These are phyloP conservation scores for Papilio gigon DNA, from an alignment of 2,888 invertebrate species.

Conservation along the genomic window DNA sequence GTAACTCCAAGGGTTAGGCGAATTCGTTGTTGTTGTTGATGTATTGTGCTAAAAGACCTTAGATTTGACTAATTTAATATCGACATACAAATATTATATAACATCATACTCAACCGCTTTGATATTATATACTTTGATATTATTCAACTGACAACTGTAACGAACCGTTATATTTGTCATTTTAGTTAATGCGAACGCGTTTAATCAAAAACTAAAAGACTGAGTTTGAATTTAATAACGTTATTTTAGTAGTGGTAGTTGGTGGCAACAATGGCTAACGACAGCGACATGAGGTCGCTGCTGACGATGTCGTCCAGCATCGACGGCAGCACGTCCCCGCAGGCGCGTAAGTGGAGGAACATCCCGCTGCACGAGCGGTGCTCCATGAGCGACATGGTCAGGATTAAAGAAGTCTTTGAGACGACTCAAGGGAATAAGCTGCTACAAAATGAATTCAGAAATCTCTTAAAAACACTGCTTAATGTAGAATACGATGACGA, in stretches of 20 bases:
- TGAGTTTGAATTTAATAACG: background rate
- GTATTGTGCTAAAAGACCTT: too few relatives aligned
- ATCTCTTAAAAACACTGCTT: conserved; percentile 66
- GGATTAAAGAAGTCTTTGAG: conserved; percentile 75
- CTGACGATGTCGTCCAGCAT: conserved; percentile 65
- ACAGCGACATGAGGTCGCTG: conserved; percentile 64
- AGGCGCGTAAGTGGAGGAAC: conserved; percentile 60
- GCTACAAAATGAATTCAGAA: conserved; percentile 68
- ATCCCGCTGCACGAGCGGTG: conserved; percentile 51
- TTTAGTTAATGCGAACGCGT: background rate
- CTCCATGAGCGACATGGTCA: conserved; percentile 62
- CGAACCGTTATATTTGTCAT: background rate
- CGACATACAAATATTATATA: background rate
- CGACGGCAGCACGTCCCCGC: conserved; percentile 60
- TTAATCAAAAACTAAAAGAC: background rate
- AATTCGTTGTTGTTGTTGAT: too few relatives aligned
- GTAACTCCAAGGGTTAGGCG: too few relatives aligned
- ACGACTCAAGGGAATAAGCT: conserved; percentile 68
- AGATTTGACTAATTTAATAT: background rate
- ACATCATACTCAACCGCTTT: background rate
- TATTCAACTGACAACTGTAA: background rate
- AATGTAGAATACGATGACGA: conserved; percentile 80
- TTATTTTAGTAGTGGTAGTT: background rate
- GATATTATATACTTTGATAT: background rate
- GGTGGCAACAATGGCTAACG: conserved; percentile 57